These are phyloP conservation scores for Bettongia penicillata DNA, from an alignment of 2,113 vertebrate genomes.

Conservation along the genomic window DNA sequence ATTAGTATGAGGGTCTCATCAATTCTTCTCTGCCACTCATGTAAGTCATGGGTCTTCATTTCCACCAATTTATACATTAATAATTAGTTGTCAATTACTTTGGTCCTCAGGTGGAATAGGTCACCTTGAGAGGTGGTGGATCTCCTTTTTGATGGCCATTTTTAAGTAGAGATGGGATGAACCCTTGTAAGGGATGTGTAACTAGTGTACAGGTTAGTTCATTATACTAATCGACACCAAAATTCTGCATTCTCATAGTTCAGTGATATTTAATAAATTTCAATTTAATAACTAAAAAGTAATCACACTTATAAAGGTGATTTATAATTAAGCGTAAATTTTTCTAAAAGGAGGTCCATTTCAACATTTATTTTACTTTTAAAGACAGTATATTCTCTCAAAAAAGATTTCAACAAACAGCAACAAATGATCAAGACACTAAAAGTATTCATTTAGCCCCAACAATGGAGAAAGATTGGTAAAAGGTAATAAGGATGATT, in stretches of 20 bases:
- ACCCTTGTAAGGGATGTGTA: background rate
- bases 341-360: background rate
- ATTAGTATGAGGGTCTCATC: background rate
- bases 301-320: background rate
- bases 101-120: background rate
- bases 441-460: constrained; percentile 23
- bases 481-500: constrained; percentile 13
- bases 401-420: background rate
- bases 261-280: background rate
- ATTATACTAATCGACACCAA: background rate
- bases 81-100: background rate
- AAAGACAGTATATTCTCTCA: background rate
- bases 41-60: background rate
- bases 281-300: background rate
- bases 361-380: background rate
- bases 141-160: background rate
- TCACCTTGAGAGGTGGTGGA: background rate
- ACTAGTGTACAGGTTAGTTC: background rate
- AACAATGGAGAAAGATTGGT: background rate
- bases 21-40: background rate
- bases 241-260: background rate
- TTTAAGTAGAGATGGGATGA: background rate
- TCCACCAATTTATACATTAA: background rate
- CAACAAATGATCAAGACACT: background rate
- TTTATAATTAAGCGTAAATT: background rate